Conservation (phyloP, 2,888 invertebrate species). For the Caprella mutica region DNA sequence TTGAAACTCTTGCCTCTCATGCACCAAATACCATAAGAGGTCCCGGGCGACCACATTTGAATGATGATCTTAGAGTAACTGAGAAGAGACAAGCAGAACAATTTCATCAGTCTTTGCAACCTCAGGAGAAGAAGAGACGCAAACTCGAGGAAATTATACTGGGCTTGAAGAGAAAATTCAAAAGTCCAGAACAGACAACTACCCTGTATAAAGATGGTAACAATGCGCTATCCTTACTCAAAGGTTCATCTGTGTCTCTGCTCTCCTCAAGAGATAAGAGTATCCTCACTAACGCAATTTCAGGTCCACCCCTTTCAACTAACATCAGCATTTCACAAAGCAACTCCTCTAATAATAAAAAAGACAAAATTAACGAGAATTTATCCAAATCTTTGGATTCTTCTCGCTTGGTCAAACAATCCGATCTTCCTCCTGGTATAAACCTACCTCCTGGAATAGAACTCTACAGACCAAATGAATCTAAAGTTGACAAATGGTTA, state of each 20-base stretch:
- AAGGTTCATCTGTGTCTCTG: constrained; percentile 27
- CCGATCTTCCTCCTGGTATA: constrained; percentile 30
- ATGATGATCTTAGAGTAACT: constrained; percentile 16
- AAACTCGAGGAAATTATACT: constrained; percentile 83
- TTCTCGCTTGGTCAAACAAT: constrained; percentile 25
- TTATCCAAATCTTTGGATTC: background rate
- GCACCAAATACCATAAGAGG: constrained; percentile 10
- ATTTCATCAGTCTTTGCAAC: constrained; percentile 16
- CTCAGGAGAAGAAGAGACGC: constrained; percentile 74
- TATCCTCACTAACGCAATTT: constrained; percentile 25
- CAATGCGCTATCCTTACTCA: constrained; percentile 22
- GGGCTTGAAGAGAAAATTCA: constrained; percentile 52
- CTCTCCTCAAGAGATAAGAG: constrained; percentile 23
- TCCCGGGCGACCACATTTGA: constrained; percentile 24
- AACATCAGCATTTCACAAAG: constrained; percentile 33
- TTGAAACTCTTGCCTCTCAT: constrained; percentile 16
- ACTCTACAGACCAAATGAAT: constrained; percentile 29
- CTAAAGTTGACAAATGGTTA: constrained; percentile 32
- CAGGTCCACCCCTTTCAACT: constrained; percentile 28
- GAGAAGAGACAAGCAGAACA: constrained; percentile 27
- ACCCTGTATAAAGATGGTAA: constrained; percentile 16
- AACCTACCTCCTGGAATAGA: constrained; percentile 32
- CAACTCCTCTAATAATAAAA: constrained; percentile 9
- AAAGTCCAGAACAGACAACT: constrained; percentile 17
- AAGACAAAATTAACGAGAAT: constrained; percentile 15